A percentile compares a stretch with the other conserved stretches of the same genome.
phyloP scores from a whole-genome alignment of 2,888 invertebrate species.

The Bugula neritina region DNA sequence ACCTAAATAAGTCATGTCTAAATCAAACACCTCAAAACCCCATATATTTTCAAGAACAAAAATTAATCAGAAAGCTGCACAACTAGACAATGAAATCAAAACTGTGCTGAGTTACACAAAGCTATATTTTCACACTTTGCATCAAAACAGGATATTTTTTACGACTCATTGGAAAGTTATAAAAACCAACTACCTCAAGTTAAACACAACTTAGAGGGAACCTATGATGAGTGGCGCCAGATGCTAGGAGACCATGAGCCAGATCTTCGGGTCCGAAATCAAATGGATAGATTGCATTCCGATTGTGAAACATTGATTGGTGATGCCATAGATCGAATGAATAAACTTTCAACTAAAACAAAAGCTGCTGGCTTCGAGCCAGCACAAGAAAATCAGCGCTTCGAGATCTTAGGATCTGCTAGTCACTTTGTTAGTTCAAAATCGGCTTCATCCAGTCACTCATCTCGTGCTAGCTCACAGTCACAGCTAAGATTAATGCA shows the following conservation, averaged over 20 bases:
- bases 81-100: background rate
- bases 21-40: background rate
- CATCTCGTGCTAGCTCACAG: slow-evolving; percentile 16
- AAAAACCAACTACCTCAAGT: slow-evolving; percentile 6
- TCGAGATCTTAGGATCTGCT: background rate
- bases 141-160: background rate
- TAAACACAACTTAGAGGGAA: slow-evolving; percentile 2
- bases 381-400: background rate
- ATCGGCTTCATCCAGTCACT: background rate
- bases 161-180: background rate
- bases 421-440: background rate
- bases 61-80: background rate
- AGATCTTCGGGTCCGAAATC: slow-evolving; percentile 4
- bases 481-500: slow-evolving; percentile 11
- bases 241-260: background rate
- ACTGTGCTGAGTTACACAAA: background rate
- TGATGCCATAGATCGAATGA: background rate
- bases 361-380: background rate
- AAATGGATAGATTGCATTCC: background rate
- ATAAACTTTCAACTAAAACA: background rate
- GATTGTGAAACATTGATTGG: slow-evolving; percentile 12
- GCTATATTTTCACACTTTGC: background rate
- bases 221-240: background rate
- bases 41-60: background rate
- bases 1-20: background rate